These are phyloP conservation scores for Beroe ovata DNA, from an alignment of 37 sponge, comb jelly and placozoan species.

Conservation along the genomic window DNA sequence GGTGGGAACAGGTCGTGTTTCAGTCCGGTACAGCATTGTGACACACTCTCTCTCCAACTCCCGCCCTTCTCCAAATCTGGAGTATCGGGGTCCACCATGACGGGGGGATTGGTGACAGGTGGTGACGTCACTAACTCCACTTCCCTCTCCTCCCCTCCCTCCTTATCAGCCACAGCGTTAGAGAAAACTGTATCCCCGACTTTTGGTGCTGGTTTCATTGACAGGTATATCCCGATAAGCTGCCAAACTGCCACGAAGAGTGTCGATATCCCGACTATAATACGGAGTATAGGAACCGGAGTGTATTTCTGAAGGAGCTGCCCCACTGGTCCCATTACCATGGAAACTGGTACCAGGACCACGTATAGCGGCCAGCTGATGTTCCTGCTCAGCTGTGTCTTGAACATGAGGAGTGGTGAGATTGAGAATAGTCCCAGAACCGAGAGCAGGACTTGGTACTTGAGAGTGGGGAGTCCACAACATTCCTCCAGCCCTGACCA, in stretches of 20 bases:
- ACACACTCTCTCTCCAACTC: too few relatives aligned
- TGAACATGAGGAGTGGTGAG: neutral
- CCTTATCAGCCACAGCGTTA: neutral
- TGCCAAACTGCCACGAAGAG: neutral
- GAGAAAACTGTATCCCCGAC: neutral
- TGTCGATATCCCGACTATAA: neutral
- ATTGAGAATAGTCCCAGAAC: neutral
- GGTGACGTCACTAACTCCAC: too few relatives aligned
- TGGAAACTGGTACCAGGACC: neutral
- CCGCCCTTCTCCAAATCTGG: neutral
- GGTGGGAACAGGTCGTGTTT: neutral
- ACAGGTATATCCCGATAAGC: neutral
- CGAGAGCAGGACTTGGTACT: neutral
- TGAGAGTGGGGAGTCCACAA: neutral
- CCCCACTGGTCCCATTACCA: neutral
- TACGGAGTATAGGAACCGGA: neutral
- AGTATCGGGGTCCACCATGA: neutral
- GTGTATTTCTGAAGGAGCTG: neutral
- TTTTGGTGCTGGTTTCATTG: neutral
- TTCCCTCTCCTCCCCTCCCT: too few relatives aligned
- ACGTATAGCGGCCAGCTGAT: neutral
- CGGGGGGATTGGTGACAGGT: neutral
- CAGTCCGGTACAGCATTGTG: neutral
- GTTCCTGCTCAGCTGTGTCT: neutral
- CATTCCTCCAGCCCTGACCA: neutral